Conservation (phyloP, 2,113 vertebrate species). For the Erythrocercus mccallii region DNA sequence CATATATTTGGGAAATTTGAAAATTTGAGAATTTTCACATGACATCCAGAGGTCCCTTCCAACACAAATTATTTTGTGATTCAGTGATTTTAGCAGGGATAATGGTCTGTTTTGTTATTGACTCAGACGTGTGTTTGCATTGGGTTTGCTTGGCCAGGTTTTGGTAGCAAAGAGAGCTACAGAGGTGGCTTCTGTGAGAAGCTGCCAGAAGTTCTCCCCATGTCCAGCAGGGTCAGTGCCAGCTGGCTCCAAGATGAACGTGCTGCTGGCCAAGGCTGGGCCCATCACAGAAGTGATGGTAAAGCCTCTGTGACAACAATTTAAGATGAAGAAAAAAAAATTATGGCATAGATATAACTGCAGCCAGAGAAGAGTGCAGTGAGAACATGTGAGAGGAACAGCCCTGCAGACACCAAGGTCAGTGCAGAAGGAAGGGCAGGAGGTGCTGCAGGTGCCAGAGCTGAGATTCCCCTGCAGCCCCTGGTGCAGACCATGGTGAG, state of each 20-base stretch:
- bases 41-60: neutral
- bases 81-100: neutral
- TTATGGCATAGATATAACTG: neutral
- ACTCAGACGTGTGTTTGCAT: neutral
- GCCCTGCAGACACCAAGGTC: neutral
- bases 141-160: neutral
- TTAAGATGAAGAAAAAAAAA: too few species aligned
- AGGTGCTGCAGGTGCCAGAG: neutral
- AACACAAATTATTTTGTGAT: neutral
- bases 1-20: neutral
- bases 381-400: neutral
- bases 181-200: neutral
- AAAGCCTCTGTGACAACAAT: neutral
- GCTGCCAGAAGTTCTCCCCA: neutral
- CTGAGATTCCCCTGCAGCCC: neutral
- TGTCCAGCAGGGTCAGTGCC: neutral
- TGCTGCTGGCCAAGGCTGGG: neutral
- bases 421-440: neutral
- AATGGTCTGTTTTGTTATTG: neutral
- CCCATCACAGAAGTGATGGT: neutral
- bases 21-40: neutral
- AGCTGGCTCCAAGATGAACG: neutral
- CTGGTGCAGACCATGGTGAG: neutral
- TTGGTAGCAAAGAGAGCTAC: neutral
- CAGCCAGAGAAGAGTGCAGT: fast-evolving